These are phyloP conservation scores for Subacronicta megacephala DNA, from an alignment of 2,888 invertebrate species.

Conservation along the genomic window DNA sequence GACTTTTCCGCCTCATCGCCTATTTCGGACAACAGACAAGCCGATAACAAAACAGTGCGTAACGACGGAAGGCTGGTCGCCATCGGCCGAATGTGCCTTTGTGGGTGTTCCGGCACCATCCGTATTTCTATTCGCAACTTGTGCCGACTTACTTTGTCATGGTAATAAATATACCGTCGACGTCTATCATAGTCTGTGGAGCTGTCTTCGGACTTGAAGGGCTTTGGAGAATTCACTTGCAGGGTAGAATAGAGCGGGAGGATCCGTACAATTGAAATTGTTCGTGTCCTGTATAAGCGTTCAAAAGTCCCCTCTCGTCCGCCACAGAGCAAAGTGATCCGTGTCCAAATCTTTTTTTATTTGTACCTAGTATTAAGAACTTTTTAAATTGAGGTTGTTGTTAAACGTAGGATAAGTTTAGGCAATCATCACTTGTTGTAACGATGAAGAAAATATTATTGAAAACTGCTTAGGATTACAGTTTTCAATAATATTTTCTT, in stretches of 20 bases:
- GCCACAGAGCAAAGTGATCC: too few species aligned
- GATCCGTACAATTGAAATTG: neutral
- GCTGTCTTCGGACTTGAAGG: slow-evolving; percentile 29
- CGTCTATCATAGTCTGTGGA: slow-evolving; percentile 18
- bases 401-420: too few species aligned
- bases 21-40: slow-evolving; percentile 34
- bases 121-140: slow-evolving; percentile 59
- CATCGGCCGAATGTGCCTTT: slow-evolving; percentile 72
- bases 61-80: slow-evolving; percentile 79
- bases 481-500: too few species aligned
- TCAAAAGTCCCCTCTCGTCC: too few species aligned
- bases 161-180: slow-evolving; percentile 48
- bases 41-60: slow-evolving; percentile 77
- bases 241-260: neutral
- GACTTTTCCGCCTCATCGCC: slow-evolving; percentile 41
- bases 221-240: slow-evolving; percentile 27
- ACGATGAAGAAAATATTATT: too few species aligned
- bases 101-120: slow-evolving; percentile 71
- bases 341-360: too few species aligned
- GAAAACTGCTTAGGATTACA: too few species aligned
- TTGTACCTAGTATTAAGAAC: too few species aligned
- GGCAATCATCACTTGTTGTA: too few species aligned
- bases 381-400: too few species aligned
- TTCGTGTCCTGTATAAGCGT: neutral
- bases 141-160: slow-evolving; percentile 56